Base-by-base conservation (phyloP, 2,888 invertebrate species). In the Augochlorella aurata region DNA sequence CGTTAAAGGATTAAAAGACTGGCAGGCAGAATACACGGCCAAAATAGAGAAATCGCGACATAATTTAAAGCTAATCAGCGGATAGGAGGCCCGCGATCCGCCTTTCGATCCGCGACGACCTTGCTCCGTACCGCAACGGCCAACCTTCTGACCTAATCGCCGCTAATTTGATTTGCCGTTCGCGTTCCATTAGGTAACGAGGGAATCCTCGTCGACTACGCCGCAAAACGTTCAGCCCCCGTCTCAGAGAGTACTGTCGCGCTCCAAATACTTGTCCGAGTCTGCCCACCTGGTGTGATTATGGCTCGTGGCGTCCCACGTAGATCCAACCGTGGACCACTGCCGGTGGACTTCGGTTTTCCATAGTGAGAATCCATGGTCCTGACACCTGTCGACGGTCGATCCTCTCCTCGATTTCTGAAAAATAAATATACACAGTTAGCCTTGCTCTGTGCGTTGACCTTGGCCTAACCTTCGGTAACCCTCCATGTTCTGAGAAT, bases 211-310 rank as follows among this genome's bases (percentile, higher is more conserved):
- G 52, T 49, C 72, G 69, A 54, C 54, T 38, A 49, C 63, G 80
- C 21, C 70, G 50, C 65, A 49, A n/a, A 68, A 65, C 24, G 72
- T 82, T 44, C 68, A 67, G 71, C 47, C 65, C 44, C 71, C 63
- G 29, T 44, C 38, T 68, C 72, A 18, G 54, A 50, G 44, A 73
- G 77, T 49, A 68, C 58, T 85, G 85, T 83, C 82, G 84, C 83
- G 89, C 87, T 89, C 89, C 88, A 87, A 89, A 89, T 89, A 89
- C 89, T 82, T 87, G 80, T 79, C 74, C 78, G 81, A 38, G 67
- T 87, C 87, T 85, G 87, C 90, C 83, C 90, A 89, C 89, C 88
- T 90, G 89, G 71, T 83, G 82, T 84, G 85, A 84, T 88, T 82
- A 85, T 81, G 85, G 80, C 86, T 87, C 87, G 77, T 79, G 81